phyloP scores from a whole-genome alignment of 2,888 invertebrate genomes.

The Fabriciana adippe region DNA sequence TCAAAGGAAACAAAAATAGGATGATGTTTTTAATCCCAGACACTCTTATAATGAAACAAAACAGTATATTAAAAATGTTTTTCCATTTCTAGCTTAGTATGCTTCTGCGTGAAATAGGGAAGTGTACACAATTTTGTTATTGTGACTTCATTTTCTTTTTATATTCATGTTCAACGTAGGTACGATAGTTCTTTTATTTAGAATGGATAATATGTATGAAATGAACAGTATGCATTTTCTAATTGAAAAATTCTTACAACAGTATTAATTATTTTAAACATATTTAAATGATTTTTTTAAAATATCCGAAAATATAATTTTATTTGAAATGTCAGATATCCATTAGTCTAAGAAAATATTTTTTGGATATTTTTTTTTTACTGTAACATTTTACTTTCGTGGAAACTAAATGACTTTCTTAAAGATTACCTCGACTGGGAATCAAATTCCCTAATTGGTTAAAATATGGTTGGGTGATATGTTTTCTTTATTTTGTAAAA shows the following conservation, averaged over 20 bases:
- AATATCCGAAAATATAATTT: too few relatives aligned
- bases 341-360: too few relatives aligned
- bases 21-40: conserved; percentile 20
- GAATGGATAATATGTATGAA: not conserved
- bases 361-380: too few relatives aligned
- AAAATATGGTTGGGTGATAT: too few relatives aligned
- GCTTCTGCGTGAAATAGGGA: conserved; percentile 11
- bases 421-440: too few relatives aligned
- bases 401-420: too few relatives aligned
- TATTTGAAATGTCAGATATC: too few relatives aligned
- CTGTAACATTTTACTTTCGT: too few relatives aligned
- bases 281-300: too few relatives aligned
- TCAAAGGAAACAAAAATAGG: conserved; percentile 21
- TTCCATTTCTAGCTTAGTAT: conserved; percentile 6
- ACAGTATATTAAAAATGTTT: conserved; percentile 23
- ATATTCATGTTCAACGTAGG: not conserved
- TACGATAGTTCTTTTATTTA: not conserved
- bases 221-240: not conserved
- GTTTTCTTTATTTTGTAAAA: too few relatives aligned
- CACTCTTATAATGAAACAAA: conserved; percentile 16
- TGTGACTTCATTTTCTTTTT: conserved; percentile 1
- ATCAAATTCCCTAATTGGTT: too few relatives aligned
- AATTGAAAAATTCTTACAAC: not conserved
- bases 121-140: conserved; percentile 19
- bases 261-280: too few relatives aligned